Evolutionary conservation across 2,888 invertebrate species (phyloP).

Genomic region (Orgyia antiqua): DNA sequence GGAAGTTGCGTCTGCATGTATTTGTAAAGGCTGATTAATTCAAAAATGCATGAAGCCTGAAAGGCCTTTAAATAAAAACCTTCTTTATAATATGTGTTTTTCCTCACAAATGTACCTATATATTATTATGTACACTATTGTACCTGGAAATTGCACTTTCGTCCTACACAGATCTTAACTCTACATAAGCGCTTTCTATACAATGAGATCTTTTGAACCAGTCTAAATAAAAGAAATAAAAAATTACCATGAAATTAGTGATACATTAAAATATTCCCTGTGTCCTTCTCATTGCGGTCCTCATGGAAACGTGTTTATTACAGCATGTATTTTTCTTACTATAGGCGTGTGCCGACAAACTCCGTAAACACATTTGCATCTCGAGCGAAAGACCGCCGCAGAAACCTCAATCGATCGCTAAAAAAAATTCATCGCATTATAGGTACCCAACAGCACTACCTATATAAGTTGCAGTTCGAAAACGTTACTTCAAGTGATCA

Average conservation of each 20-base stretch:
- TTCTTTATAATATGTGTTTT: no score
- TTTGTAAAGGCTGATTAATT: no score
- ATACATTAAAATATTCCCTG: slow-evolving; percentile 31
- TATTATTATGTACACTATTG: no score
- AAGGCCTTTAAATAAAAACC: no score
- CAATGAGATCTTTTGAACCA: no score
- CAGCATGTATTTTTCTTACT: slow-evolving; percentile 47
- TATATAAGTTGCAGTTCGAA: slow-evolving; percentile 40
- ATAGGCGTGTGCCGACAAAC: slow-evolving; percentile 65
- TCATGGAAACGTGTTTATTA: slow-evolving; percentile 49
- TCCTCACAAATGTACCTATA: no score
- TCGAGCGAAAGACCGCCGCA: slow-evolving; percentile 60
- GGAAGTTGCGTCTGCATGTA: no score
- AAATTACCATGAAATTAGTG: slow-evolving; percentile 26
- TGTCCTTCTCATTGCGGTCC: slow-evolving; percentile 32
- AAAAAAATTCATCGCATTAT: slow-evolving; percentile 70
- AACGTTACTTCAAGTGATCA: slow-evolving; percentile 25
- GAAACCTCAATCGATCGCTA: slow-evolving; percentile 75
- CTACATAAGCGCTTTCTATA: no score
- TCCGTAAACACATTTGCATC: slow-evolving; percentile 74
- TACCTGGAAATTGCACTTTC: no score
- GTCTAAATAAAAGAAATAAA: no score
- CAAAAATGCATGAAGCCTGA: no score
- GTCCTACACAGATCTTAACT: no score
- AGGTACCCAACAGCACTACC: slow-evolving; percentile 58